Conservation (phyloP, 2,797 vertebrate genomes). For the Hypotaenidia philippensis region DNA sequence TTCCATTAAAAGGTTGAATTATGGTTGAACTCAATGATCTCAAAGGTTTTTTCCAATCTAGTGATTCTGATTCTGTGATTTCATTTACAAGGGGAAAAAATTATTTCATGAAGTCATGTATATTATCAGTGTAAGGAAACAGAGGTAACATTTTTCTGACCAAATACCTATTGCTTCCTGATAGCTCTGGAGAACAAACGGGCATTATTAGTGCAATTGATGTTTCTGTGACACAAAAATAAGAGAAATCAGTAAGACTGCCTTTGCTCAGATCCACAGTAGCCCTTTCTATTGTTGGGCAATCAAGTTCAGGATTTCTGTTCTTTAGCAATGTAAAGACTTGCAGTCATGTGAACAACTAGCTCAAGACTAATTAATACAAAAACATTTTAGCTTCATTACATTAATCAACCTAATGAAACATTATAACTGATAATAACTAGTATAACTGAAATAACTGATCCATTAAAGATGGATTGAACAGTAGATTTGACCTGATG, state of each 20-base stretch:
- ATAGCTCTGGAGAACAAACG: neutral
- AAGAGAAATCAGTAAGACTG: neutral
- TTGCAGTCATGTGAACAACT: neutral
- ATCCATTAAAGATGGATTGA: neutral
- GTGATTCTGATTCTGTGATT: neutral
- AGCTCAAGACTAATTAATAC: neutral
- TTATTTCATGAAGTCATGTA: neutral
- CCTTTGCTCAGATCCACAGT: neutral
- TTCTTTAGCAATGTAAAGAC: neutral
- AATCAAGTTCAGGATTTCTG: neutral
- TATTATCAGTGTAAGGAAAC: neutral
- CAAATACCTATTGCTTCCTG: neutral
- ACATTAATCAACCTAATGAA: conserved; percentile 2
- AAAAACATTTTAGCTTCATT: neutral
- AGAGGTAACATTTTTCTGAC: neutral
- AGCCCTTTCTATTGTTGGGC: neutral
- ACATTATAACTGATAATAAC: neutral
- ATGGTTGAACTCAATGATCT: no score
- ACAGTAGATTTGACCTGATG: neutral
- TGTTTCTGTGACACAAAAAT: neutral
- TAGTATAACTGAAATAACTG: neutral
- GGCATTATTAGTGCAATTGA: neutral
- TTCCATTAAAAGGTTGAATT: neutral
- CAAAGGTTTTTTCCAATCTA: no score
- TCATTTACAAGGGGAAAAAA: neutral